Evolutionary conservation across 2,888 invertebrate species (phyloP), one percentile per base, ranked within the genome.

Genomic region (Pristionchus maxplancki): DNA sequence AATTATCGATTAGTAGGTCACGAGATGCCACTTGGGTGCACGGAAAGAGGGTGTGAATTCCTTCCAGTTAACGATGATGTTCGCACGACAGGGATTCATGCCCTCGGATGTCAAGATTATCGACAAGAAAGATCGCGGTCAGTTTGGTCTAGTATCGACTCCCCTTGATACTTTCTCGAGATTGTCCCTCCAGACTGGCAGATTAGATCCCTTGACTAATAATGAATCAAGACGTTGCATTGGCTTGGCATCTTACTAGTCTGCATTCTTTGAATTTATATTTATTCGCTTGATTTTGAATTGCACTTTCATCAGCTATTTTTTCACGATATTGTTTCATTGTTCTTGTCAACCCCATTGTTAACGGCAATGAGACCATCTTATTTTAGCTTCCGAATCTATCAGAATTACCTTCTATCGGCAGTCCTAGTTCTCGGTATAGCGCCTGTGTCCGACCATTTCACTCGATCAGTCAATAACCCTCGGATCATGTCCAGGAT

Each of bases 1-100:
- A 24, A 34, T 87, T 71, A 53, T 87, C 50, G 48, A 31, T 87
- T 87, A 71, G 34, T 37, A 48, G 37, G 48, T 71, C 67, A 87
- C 24, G 28, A 37, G 20, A 13, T 40, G 86, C 17, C n/a, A 13
- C 20, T 20, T 24, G 71, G 37, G 37, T 34, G 20, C 71, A 40
- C 58, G n/a, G 64, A 48, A 62, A 64, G 85, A 85, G 85, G 34
- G 44, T 64, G 53, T 11, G 64, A 53, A 53, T 40, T 53, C 44
- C 17, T 88, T 88, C 40, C 88, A 88, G 88, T 50, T 88, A 37
- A 74, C 78, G 40, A 37, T 88, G 31, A 20, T 88, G 24, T 88
- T 88, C 62, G 88, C 88, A 24, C 24, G 34, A 28, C 88, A 88
- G n/a, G 88, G 88, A 34, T 88, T 58, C 62, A 62, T 88, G 48